Evolutionary conservation across 2,888 invertebrate species (phyloP), one percentile per base, ranked within the genome.

Genomic region (Apotomis turbidana): DNA sequence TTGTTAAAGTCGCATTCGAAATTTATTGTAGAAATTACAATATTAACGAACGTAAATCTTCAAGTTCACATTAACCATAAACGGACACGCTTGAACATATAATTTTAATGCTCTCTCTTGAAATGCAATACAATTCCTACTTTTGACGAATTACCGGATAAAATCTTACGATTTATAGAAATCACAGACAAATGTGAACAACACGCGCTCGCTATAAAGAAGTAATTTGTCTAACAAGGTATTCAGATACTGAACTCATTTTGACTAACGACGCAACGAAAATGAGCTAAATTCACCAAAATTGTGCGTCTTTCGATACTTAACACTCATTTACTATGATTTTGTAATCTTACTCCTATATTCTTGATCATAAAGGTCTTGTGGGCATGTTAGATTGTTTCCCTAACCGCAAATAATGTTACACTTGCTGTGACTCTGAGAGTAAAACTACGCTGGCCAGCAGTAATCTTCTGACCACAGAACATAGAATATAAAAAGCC

Each of bases 401-500:
- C 63, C 57, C 3, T 5, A 74, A 75, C 72, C 57, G 78, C 73
- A 79, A 68, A 75, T 54, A 15, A 60, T 74, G 4, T 51, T 78
- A 71, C 75, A 74, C 60, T 72, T 69, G 73, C 68, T 70, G 41
- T 74, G 74, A 79, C 75, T 79, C 76, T 74, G 76, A 83, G 78
- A 84, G 78, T 80, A 84, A 83, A 81, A 79, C 79, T 77, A 78
- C 38, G 76, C 78, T 71, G 77, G 77, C 80, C 80, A 79, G 85
- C 84, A 84, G 85, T 81, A 87, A 86, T 87, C 85, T 84, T 81
- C 78, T 84, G 81, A 88, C 87, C 89, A 86, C 87, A 85, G 79
- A 79, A 79, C 78, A 81, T 76, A 79, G 85, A 87, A 88, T 89
- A 89, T 89, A 89, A 88, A 75, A 89, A 86, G 85, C 85, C 83